Evolutionary conservation across 2,113 vertebrate genomes (phyloP), one percentile per base, ranked within the genome.

Genomic region (Actenoides lindsayi): DNA sequence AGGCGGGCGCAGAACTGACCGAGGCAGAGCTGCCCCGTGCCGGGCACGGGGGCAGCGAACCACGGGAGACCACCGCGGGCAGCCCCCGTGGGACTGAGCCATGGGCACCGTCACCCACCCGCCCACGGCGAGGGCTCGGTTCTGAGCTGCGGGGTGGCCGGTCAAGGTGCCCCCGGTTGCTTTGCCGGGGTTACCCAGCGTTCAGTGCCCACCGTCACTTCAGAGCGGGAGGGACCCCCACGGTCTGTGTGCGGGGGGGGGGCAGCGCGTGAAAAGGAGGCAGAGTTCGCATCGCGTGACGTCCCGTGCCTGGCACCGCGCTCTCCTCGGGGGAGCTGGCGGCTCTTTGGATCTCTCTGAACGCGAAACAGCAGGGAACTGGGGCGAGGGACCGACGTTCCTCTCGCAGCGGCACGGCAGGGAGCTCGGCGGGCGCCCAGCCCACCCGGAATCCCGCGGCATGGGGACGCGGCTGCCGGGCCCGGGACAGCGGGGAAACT

Each of bases 1-100:
- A 7, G 1, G 1, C 0, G 53, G 75, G 44, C 19, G 23, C 28
- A 5, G 60, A 16, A 9, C 20, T 1, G 24, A 31, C 5, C 2
- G 16, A 11, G 3, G 24, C 7, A 3, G 69, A 53, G 48, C 41
- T n/a, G 70, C 2, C 15, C 64, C 1, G 53, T 6, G 31, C 62
- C 16, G 16, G 57, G 68, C 33, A 11, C 7, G 6, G 21, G 15
- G 28, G 10, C 13, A 9, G 28, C 44, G 3, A 12, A 13, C 15
- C 6, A 3, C 0, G 21, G 60, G 70, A 4, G 35, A 11, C 24
- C 33, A 4, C 21, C 73, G n/a, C 0, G 30, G 37, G 14, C 24
- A 5, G 25, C 42, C 44, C 65, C 17, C 12, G 35, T 2, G 16
- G 62, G 35, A 42, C 41, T 33, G 17, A 6, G 35, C 5, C 4